Evolutionary conservation across 1,140 invertebrate species (phyloP), one percentile per base, ranked within the genome.

Genomic region (Aphelinus atriplicis): DNA sequence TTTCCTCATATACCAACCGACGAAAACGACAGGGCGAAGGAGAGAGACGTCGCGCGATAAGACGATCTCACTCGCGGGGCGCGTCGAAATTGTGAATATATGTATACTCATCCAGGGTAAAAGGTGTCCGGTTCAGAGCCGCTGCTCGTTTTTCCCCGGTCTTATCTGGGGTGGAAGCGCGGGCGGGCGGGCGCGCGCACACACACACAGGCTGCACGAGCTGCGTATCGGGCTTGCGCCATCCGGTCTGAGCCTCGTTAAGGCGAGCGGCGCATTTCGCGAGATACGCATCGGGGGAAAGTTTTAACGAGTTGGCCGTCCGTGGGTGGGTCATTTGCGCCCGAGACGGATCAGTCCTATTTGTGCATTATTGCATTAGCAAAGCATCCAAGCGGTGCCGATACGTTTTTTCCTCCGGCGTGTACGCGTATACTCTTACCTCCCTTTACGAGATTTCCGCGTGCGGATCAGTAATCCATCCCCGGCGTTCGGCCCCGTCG

Each of bases 341-440:
- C 60, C 1, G 47, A 48, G 55, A 50, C 0, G 56, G 67, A 58
- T 69, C 67, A 60, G 55, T 26, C 67, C 65, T 57, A 60, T 69
- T 69, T 69, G 67, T 57, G 67, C 58, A 69, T 69, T 69, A 69
- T 69, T 69, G 67, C 67, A 69, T 69, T 60, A 69, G 57, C 7
- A 3, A 26, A 26, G 26, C 26, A 26, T 2, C 56, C 60, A 69
- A 69, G 67, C 67, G 67, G 45, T 48, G 3, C 46, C 47, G 67
- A 69, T 69, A 60, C 26, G 26, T 60, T 69, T 66, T 57, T 45
- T 55, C 7, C 9, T 7, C 62, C 10, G 53, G 55, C 55, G 3
- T 26, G 3, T 45, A 43, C 53, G 26, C 6, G 47, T n/a, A 6
- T 66, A 9, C 48, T 9, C 9, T 57, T n/a, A 7, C 42, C 56